Evolutionary conservation across 2,113 vertebrate genomes (phyloP).

Genomic region (Thinocorus orbignyianus): DNA sequence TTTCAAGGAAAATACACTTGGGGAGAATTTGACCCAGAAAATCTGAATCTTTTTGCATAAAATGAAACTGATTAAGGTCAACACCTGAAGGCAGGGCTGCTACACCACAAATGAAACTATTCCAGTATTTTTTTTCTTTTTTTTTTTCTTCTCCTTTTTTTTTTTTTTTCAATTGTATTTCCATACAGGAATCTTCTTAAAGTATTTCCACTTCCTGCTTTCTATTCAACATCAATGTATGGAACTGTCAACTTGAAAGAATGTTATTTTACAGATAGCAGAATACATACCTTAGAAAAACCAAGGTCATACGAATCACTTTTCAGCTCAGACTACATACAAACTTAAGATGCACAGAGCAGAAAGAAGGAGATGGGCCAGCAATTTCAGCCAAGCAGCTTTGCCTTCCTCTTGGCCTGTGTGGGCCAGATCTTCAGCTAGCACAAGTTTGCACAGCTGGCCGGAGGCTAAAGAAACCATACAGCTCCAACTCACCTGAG

Average conservation of each 20-base stretch:
- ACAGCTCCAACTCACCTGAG: neutral
- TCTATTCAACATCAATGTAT: neutral
- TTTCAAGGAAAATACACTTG: neutral
- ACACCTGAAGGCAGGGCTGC: neutral
- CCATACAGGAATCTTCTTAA: neutral
- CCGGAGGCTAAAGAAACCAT: neutral
- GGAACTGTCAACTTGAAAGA: neutral
- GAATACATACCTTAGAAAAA: neutral
- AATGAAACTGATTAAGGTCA: constrained; percentile 45
- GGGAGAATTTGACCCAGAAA: constrained; percentile 47
- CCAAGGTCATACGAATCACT: neutral
- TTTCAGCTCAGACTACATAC: neutral
- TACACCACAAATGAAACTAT: neutral
- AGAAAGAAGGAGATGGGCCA: neutral
- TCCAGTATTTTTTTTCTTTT: neutral
- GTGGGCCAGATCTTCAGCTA: neutral
- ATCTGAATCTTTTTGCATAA: constrained; percentile 21
- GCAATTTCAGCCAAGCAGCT: neutral
- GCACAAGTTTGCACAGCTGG: neutral
- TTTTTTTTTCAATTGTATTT: neutral
- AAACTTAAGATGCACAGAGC: neutral
- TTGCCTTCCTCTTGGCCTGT: neutral
- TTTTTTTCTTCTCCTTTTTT: neutral
- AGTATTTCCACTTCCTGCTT: neutral
- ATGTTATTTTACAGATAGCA: neutral